These are phyloP conservation scores for Mormyrus proboscirostris DNA, from an alignment of 2,797 vertebrate genomes.

Conservation along the genomic window DNA sequence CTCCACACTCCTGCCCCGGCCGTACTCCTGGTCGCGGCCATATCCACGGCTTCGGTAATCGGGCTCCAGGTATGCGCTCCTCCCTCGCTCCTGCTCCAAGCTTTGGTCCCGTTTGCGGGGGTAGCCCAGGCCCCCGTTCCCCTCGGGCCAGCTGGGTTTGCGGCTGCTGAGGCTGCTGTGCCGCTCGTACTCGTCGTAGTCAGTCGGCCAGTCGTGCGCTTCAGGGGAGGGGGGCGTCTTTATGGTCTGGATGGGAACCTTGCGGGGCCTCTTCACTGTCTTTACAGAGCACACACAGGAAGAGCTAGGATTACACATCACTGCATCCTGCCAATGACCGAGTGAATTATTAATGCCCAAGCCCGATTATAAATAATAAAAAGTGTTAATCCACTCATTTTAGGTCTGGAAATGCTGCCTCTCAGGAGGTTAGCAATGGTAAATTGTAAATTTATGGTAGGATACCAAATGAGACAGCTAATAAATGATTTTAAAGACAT, in stretches of 20 bases:
- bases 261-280: conserved; percentile 86
- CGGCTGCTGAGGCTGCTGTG: conserved; percentile 53
- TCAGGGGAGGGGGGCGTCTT: conserved; percentile 64
- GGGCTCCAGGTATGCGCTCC: conserved; percentile 47
- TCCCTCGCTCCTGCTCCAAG: conserved; percentile 40
- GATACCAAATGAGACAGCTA: background rate
- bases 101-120: conserved; percentile 58
- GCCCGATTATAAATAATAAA: background rate
- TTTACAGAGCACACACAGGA: conserved; percentile 37
- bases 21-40: conserved; percentile 46
- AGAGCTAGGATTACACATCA: background rate
- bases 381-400: background rate
- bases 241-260: conserved; percentile 56
- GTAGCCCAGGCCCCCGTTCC: conserved; percentile 53
- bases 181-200: conserved; percentile 74
- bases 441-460: background rate
- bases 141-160: conserved; percentile 69
- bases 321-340: background rate
- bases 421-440: background rate
- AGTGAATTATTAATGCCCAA: conserved; percentile 1
- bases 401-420: background rate
- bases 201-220: conserved; percentile 60
- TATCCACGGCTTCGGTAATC: conserved; percentile 56
- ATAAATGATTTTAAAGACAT: background rate
- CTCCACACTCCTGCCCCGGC: conserved; percentile 62